Conservation (phyloP, 1,140 invertebrate species). For the Rhysida immarginata region DNA sequence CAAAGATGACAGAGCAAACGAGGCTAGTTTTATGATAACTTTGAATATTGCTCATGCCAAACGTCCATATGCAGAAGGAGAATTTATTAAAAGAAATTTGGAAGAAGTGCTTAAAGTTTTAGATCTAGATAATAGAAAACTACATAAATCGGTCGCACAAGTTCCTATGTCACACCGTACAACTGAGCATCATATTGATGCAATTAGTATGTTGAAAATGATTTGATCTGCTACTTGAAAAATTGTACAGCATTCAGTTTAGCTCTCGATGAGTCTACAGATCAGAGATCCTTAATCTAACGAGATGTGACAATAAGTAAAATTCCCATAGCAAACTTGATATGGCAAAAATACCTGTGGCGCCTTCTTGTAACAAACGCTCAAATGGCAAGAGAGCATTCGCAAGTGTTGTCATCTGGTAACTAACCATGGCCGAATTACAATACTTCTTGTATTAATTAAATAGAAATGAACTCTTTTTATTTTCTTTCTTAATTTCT, state of each 20-base stretch:
- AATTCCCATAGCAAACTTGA: too few relatives aligned
- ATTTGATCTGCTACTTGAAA: constrained; percentile 6
- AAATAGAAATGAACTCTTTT: too few relatives aligned
- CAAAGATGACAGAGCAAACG: neutral
- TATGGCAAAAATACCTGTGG: too few relatives aligned
- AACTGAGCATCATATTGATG: neutral
- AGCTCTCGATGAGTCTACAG: neutral
- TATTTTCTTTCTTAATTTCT: too few relatives aligned
- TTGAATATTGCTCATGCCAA: constrained; percentile 13
- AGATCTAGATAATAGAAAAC: constrained; percentile 14
- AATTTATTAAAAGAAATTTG: constrained; percentile 14
- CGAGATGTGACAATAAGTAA: too few relatives aligned
- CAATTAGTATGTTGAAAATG: neutral
- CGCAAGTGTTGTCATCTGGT: too few relatives aligned
- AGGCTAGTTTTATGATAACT: constrained; percentile 6
- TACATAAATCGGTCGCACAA: constrained; percentile 5
- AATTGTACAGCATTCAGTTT: constrained; percentile 11
- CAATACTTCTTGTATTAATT: too few relatives aligned
- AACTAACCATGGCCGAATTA: too few relatives aligned
- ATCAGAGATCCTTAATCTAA: too few relatives aligned
- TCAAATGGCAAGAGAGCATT: too few relatives aligned
- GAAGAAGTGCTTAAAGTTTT: constrained; percentile 11
- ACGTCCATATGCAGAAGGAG: constrained; percentile 10
- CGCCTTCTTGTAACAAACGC: too few relatives aligned
- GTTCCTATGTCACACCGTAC: constrained; percentile 3